Conservation (phyloP, 2,888 invertebrate genomes). For the Iselma pallidipennis region DNA sequence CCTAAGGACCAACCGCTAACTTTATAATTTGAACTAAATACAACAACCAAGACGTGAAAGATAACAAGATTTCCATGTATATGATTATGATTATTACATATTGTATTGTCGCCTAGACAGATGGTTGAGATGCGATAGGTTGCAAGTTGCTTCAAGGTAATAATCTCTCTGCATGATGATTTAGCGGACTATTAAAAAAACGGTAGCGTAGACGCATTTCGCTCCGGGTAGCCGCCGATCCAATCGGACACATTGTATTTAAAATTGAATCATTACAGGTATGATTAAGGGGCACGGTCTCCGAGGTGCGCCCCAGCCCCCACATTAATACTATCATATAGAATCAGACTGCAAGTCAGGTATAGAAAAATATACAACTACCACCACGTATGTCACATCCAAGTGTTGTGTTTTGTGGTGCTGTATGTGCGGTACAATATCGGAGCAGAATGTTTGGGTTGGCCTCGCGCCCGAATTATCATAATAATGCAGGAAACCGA, state of each 20-base stretch:
- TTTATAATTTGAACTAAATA: constrained; percentile 34
- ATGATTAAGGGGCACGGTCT: not conserved
- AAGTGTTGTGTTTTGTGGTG: not conserved
- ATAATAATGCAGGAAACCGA: not conserved
- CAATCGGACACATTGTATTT: constrained; percentile 37
- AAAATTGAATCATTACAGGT: constrained; percentile 38
- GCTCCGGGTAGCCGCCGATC: constrained; percentile 30
- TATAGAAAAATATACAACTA: not conserved
- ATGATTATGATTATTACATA: constrained; percentile 45
- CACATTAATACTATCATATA: not conserved
- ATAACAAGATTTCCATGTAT: constrained; percentile 38
- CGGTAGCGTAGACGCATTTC: constrained; percentile 35
- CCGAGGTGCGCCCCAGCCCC: not conserved
- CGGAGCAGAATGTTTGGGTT: not conserved
- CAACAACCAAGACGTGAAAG: constrained; percentile 21
- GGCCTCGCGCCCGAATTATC: not conserved
- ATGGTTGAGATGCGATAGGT: constrained; percentile 30
- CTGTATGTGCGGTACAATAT: not conserved
- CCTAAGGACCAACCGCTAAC: constrained; percentile 17
- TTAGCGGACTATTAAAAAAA: constrained; percentile 29
- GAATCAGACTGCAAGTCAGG: not conserved
- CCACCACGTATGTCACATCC: not conserved
- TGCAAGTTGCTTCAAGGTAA: constrained; percentile 21
- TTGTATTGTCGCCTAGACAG: constrained; percentile 39
- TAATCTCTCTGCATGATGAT: constrained; percentile 20